Evolutionary conservation across 2,113 vertebrate species (phyloP).

Genomic region (Rostratula benghalensis): DNA sequence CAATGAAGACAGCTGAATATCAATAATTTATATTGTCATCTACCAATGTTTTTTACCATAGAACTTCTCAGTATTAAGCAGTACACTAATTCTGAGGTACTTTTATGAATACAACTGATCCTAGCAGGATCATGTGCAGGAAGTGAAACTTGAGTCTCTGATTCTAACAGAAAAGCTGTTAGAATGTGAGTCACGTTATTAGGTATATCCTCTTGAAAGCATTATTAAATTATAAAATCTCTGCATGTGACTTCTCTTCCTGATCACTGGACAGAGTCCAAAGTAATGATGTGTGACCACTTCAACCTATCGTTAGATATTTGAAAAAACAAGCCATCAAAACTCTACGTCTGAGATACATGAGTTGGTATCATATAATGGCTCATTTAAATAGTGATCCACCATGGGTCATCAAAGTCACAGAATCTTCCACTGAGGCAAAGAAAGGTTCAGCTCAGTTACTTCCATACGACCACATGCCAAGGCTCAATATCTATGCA

Average conservation of each 20-base stretch:
- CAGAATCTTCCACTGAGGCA: background rate
- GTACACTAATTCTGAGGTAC: background rate
- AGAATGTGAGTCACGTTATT: background rate
- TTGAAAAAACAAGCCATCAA: background rate
- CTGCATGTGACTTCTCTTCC: background rate
- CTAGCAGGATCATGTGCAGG: background rate
- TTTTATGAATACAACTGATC: background rate
- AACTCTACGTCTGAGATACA: background rate
- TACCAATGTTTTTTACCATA: background rate
- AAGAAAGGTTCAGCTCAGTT: background rate
- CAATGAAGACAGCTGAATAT: conserved; percentile 25
- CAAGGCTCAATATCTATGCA: background rate
- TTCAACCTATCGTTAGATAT: background rate
- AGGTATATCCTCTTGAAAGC: background rate
- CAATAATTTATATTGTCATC: conserved; percentile 25
- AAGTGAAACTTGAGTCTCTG: background rate
- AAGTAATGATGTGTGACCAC: background rate
- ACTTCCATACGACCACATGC: background rate
- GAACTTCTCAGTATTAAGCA: background rate
- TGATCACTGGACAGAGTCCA: background rate
- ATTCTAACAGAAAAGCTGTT: background rate
- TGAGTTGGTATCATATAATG: background rate
- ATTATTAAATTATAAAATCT: background rate
- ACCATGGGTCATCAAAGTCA: accelerated
- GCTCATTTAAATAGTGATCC: background rate